Base-by-base conservation (phyloP, 2,888 invertebrate species). In the Rhagium mordax region DNA sequence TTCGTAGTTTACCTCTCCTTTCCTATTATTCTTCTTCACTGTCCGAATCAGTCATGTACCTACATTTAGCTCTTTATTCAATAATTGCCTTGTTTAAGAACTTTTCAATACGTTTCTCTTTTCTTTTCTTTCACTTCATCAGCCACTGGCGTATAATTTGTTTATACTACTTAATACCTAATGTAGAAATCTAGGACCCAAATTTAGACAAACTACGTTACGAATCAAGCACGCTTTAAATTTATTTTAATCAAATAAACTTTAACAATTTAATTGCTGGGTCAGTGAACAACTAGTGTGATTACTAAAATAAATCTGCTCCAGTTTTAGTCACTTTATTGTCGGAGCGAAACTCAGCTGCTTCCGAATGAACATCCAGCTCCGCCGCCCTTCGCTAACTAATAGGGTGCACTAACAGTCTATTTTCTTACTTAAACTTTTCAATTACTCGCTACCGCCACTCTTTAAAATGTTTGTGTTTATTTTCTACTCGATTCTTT, bases 221-320 rank as follows among this genome's bases (percentile, higher is more conserved):
- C n/a, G 0, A 3, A 3, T 3, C 41, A 27, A 57, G 18, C 3
- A 59, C 20, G 16, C 10, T 57, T 59, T 33, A 33, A 16, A 59
- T 18, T 41, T 13, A 0, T 10, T 41, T n/a, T 13, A 41, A 41
- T 4, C 18, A 33, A 59, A 59, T 33, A 59, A 59, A 33, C 59
- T 18, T 18, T 27, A 64, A 24, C 29, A 24, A 49, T 10, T 33
- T 33, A 33, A 53, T 65, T 33, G 53, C n/a, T 49, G 20, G 16
- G 33, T 1, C 49, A 57, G 70, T 60, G 67, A 72, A 70, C 62
- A 75, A 67, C 61, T 70, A 41, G 55, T 53, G 33, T 55, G 61
- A 75, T 71, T 68, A 65, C 68, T 68, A 59, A 72, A 68, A 75
- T 75, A 72, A 75, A 75, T 75, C 68, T 65, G 57, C 68, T 68